Conservation (phyloP, 2,113 vertebrate genomes). For the Myiozetetes cayanensis region DNA sequence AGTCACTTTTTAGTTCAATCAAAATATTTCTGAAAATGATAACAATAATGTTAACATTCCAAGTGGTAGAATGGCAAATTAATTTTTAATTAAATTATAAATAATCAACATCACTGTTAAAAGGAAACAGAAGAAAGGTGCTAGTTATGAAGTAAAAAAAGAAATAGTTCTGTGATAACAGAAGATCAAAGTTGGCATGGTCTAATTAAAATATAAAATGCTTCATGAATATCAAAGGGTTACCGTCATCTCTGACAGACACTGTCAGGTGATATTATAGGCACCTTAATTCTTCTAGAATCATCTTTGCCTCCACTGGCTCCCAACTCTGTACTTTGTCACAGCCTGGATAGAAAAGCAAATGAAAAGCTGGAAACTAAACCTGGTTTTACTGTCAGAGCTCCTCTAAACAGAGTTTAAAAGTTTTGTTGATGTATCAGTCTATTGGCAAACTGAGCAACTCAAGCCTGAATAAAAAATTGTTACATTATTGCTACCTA, state of each 20-base stretch:
- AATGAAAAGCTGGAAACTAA: neutral
- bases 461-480: neutral
- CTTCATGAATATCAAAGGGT: neutral
- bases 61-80: neutral
- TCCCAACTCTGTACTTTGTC: neutral
- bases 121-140: neutral
- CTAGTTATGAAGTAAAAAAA: neutral
- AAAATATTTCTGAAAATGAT: neutral
- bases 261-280: neutral
- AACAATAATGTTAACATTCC: neutral
- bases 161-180: neutral
- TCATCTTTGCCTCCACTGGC: neutral
- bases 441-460: neutral
- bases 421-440: neutral
- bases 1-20: neutral
- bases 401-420: neutral
- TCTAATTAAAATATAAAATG: slow-evolving; percentile 45
- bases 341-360: neutral
- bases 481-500: neutral
- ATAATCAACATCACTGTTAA: neutral
- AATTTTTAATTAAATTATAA: slow-evolving; percentile 32
- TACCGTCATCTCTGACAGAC: neutral
- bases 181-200: neutral
- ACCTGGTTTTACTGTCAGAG: neutral
- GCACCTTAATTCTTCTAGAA: slow-evolving; percentile 14